phyloP scores from a whole-genome alignment of 92 coral and sea anemone genomes.

The Zoanthus sociatus region DNA sequence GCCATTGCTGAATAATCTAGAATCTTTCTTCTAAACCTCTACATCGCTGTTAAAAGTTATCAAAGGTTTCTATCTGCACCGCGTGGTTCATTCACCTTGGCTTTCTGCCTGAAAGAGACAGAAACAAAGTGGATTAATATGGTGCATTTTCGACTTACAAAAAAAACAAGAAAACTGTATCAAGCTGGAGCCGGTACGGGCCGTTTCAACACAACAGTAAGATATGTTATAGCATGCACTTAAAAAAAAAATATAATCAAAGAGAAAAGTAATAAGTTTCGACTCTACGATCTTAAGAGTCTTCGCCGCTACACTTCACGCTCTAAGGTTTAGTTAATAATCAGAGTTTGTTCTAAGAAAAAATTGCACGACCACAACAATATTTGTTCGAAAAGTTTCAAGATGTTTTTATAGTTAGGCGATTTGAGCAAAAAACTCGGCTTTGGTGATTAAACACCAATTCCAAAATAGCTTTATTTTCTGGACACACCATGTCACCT shows the following conservation, averaged over 20 bases:
- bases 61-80: conserved; percentile 25
- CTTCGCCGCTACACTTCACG: no score
- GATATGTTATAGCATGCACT: conserved; percentile 20
- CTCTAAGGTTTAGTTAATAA: no score
- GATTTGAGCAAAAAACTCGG: no score
- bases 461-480: no score
- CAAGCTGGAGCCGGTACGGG: neutral
- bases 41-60: neutral
- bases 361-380: no score
- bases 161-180: neutral
- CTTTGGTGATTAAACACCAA: no score
- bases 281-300: no score
- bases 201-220: conserved; percentile 2
- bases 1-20: neutral
- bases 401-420: no score
- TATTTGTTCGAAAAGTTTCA: no score
- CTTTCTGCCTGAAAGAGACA: conserved; percentile 99
- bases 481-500: no score
- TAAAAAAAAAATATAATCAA: neutral
- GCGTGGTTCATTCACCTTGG: conserved; percentile 64
- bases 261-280: neutral
- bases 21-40: neutral
- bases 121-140: conserved; percentile 98
- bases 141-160: conserved; percentile 10
- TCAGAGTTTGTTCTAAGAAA: no score